Percentiles rank a stretch among this genome's conserved stretches.
Evolutionary conservation across 2,797 vertebrate genomes (phyloP).

Genomic region (Brachyrhaphis roseni): DNA sequence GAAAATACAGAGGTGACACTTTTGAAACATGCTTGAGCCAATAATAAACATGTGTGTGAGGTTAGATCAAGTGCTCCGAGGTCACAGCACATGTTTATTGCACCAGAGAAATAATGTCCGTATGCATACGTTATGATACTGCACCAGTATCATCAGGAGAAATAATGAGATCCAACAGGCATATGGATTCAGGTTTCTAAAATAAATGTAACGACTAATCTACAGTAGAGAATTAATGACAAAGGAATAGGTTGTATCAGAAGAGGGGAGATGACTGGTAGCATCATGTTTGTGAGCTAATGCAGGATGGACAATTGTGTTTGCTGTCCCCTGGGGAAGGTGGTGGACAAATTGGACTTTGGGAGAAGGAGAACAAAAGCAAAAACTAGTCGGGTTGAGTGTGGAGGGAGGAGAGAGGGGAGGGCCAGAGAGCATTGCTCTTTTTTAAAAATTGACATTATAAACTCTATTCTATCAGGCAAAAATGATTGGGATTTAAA

Average conservation of each 20-base stretch:
- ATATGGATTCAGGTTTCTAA: slow-evolving; percentile 99
- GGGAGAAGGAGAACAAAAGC: slow-evolving; percentile 58
- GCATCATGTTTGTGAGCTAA: slow-evolving; percentile 97
- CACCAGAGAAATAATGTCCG: slow-evolving; percentile 99
- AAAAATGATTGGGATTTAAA: slow-evolving; percentile 69
- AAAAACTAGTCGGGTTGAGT: slow-evolving; percentile 76
- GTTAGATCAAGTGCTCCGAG: slow-evolving; percentile 90
- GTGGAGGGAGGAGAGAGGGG: slow-evolving; percentile 65
- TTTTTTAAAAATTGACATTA: slow-evolving; percentile 66
- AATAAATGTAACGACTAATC: slow-evolving; percentile 96
- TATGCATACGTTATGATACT: slow-evolving; percentile 99
- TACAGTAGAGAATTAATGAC: slow-evolving; percentile 94
- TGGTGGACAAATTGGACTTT: slow-evolving; percentile 70
- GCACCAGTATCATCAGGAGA: slow-evolving; percentile 98
- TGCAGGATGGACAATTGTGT: slow-evolving; percentile 93
- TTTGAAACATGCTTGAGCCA: slow-evolving; percentile 99
- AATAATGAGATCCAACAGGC: slow-evolving; percentile 99
- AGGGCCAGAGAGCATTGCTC: slow-evolving; percentile 79
- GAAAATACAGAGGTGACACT: slow-evolving; percentile 99
- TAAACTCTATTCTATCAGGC: slow-evolving; percentile 71
- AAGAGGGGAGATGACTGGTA: slow-evolving; percentile 88
- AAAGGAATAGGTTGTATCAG: slow-evolving; percentile 87
- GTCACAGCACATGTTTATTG: slow-evolving; percentile 99
- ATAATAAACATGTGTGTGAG: slow-evolving; percentile 99
- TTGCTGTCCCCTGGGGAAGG: slow-evolving; percentile 83